These are phyloP conservation scores for Diplodus sargus DNA, from an alignment of 2,797 vertebrate species.

Conservation along the genomic window DNA sequence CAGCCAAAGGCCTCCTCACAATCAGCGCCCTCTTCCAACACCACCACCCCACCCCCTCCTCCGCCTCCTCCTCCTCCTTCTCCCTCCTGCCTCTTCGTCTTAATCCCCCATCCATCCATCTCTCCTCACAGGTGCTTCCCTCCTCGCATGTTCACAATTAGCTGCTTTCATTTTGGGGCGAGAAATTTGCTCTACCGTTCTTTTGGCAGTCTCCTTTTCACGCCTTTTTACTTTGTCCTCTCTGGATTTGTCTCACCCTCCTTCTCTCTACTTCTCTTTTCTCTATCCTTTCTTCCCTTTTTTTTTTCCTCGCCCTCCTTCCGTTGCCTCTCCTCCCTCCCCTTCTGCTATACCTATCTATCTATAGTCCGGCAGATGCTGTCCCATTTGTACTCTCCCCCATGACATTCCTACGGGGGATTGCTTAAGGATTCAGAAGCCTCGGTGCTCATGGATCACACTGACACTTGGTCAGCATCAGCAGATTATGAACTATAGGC, in stretches of 20 bases:
- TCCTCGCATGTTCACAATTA: constrained; percentile 70
- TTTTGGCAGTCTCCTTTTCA: constrained; percentile 50
- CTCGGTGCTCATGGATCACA: constrained; percentile 79
- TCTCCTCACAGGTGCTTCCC: constrained; percentile 66
- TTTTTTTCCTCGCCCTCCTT: constrained; percentile 64
- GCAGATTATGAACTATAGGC: constrained; percentile 87
- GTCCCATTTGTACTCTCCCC: constrained; percentile 85
- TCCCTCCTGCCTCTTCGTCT: constrained; percentile 40
- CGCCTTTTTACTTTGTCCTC: constrained; percentile 49
- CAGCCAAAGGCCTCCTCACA: constrained; percentile 70
- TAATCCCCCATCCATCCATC: constrained; percentile 69
- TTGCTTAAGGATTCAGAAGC: constrained; percentile 80
- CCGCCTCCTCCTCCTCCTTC: background rate
- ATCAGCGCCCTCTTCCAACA: constrained; percentile 48
- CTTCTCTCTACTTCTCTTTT: constrained; percentile 30
- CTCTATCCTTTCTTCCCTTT: constrained; percentile 31
- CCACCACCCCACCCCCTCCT: background rate
- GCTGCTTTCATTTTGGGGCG: constrained; percentile 44
- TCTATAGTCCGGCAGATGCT: constrained; percentile 85
- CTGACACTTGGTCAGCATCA: constrained; percentile 88
- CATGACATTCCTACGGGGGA: constrained; percentile 84
- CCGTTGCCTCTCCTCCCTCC: constrained; percentile 52
- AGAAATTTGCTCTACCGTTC: constrained; percentile 35
- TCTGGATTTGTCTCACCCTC: constrained; percentile 38
- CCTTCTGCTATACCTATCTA: constrained; percentile 79